phyloP scores from a whole-genome alignment of 2,888 invertebrate genomes.

The Blastobasis lacticolella region DNA sequence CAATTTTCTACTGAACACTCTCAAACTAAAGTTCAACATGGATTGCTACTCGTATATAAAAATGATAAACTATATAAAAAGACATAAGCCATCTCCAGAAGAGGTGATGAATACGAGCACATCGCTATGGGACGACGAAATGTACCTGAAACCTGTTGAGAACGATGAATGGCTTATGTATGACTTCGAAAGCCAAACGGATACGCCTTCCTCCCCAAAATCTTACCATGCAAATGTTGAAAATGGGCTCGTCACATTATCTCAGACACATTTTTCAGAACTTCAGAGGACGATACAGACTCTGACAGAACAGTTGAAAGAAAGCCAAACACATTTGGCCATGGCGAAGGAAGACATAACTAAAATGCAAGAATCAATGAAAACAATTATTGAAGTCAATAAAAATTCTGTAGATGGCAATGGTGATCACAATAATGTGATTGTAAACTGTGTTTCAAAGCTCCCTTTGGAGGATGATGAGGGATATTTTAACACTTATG shows the following conservation, averaged over 20 bases:
- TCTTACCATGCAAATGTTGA: slow-evolving; percentile 76
- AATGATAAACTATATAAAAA: slow-evolving; percentile 85
- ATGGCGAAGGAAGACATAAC: slow-evolving; percentile 76
- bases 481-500: slow-evolving; percentile 87
- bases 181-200: slow-evolving; percentile 75
- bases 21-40: slow-evolving; percentile 82
- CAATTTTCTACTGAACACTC: slow-evolving; percentile 76
- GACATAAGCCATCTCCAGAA: slow-evolving; percentile 73
- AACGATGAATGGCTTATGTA: slow-evolving; percentile 89
- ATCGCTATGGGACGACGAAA: slow-evolving; percentile 82
- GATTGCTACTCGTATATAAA: slow-evolving; percentile 89
- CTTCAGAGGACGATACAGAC: slow-evolving; percentile 75
- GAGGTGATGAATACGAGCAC: slow-evolving; percentile 66
- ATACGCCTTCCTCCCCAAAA: slow-evolving; percentile 51
- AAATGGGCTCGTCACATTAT: slow-evolving; percentile 75
- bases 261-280: slow-evolving; percentile 75
- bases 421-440: slow-evolving; percentile 21
- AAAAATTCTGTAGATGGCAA: slow-evolving; percentile 44
- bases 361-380: slow-evolving; percentile 76
- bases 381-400: slow-evolving; percentile 34
- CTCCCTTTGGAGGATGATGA: slow-evolving; percentile 79
- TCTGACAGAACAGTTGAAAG: slow-evolving; percentile 72
- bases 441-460: slow-evolving; percentile 54
- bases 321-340: slow-evolving; percentile 73
- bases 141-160: slow-evolving; percentile 83